Conservation (phyloP, 2,113 vertebrate genomes). For the Ceyx margarethae region DNA sequence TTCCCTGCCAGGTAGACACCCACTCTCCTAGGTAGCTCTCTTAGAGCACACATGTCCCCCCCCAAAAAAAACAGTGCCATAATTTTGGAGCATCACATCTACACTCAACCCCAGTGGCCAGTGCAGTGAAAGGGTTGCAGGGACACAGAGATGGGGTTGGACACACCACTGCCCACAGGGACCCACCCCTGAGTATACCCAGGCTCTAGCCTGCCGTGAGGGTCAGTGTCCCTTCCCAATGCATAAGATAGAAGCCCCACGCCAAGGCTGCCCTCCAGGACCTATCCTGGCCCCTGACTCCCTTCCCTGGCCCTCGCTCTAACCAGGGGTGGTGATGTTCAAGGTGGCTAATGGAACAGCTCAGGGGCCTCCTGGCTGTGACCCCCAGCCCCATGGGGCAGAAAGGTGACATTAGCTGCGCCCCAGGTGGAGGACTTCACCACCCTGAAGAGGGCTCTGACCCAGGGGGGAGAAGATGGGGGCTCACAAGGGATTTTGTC, state of each 20-base stretch:
- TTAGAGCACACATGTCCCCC: background rate
- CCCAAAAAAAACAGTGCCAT: fast-evolving
- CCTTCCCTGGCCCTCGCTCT: fast-evolving
- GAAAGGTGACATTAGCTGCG: fast-evolving
- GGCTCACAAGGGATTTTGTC: background rate
- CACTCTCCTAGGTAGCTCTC: background rate
- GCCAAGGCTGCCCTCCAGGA: background rate
- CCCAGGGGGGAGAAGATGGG: background rate
- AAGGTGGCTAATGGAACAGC: background rate
- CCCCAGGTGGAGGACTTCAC: background rate
- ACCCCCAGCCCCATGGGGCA: background rate
- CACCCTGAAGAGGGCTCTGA: background rate
- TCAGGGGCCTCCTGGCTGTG: background rate
- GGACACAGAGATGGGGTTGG: background rate
- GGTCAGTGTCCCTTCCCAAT: background rate
- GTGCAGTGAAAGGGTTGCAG: background rate
- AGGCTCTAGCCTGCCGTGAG: background rate
- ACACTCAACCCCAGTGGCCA: fast-evolving
- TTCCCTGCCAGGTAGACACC: background rate
- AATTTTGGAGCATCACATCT: background rate
- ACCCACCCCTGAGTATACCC: background rate
- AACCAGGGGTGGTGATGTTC: background rate
- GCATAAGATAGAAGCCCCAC: background rate
- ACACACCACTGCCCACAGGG: background rate
- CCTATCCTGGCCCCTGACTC: background rate